Evolutionary conservation across 2,113 vertebrate species (phyloP).

Genomic region (Zapus hudsonius): DNA sequence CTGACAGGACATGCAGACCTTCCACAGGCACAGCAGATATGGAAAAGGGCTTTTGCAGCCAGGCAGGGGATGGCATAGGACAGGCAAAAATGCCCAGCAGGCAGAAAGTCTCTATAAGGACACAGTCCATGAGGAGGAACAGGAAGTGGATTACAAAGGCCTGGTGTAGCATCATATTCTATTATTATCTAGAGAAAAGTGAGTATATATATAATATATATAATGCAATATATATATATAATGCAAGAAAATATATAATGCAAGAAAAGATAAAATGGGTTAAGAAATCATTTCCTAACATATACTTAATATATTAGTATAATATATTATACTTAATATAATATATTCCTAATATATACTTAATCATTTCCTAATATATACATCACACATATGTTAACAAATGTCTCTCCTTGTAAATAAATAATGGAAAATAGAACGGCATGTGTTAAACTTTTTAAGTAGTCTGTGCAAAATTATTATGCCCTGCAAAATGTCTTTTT

Average conservation of each 20-base stretch:
- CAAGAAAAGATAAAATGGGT: too few relatives aligned
- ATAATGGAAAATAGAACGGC: conserved; percentile 59
- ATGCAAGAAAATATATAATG: too few relatives aligned
- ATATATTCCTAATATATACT: neutral
- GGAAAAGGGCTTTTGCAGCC: neutral
- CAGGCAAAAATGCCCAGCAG: neutral
- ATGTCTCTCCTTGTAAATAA: conserved; percentile 62
- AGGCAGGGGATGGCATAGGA: neutral
- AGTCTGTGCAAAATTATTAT: neutral
- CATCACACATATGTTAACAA: conserved; percentile 8
- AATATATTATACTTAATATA: too few relatives aligned
- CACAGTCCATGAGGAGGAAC: neutral
- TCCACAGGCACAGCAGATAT: neutral
- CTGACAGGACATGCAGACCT: neutral
- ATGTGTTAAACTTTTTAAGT: neutral
- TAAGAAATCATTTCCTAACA: too few relatives aligned
- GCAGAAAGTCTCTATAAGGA: neutral
- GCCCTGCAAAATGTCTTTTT: neutral
- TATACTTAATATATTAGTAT: too few relatives aligned
- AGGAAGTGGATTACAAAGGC: neutral
- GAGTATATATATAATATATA: too few relatives aligned
- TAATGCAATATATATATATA: too few relatives aligned
- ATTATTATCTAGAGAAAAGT: neutral
- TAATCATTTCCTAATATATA: conserved; percentile 48
- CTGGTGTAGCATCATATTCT: neutral